These are phyloP conservation scores for Heterotilapia buettikoferi DNA, from an alignment of 2,113 vertebrate genomes.

Conservation along the genomic window DNA sequence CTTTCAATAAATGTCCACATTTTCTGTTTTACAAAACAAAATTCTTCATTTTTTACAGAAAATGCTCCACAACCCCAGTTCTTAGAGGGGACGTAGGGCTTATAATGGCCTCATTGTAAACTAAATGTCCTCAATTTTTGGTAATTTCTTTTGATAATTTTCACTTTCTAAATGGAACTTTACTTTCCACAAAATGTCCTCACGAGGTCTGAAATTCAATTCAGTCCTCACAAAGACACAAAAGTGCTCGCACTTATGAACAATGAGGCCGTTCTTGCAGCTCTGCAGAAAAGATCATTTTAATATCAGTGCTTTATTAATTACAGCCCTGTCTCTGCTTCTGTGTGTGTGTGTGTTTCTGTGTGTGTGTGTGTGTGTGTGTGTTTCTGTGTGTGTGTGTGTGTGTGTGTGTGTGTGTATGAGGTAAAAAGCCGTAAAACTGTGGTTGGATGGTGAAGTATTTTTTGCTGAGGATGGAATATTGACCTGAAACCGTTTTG, in stretches of 20 bases:
- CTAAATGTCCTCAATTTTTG: not conserved
- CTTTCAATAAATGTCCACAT: fast-evolving
- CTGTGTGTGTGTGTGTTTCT: not conserved
- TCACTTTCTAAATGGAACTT: not conserved
- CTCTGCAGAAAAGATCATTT: not conserved
- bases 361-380: not conserved
- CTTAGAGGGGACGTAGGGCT: fast-evolving
- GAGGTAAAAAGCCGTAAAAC: not conserved
- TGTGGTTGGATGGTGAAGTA: not conserved
- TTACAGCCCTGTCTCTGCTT: not conserved
- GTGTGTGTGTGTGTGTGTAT: not conserved
- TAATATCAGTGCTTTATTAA: not conserved
- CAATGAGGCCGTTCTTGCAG: not conserved
- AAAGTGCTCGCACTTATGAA: not conserved
- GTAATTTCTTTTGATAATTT: not conserved
- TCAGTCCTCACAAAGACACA: not conserved
- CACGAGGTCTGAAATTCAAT: not conserved
- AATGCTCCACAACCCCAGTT: not conserved
- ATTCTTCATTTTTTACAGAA: not conserved
- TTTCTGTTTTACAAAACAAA: not conserved
- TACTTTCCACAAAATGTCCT: not conserved
- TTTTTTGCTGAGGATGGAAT: not conserved
- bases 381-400: no score
- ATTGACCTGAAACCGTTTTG: not conserved
- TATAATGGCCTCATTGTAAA: not conserved